These are phyloP conservation scores for Ommatoiulus sabulosus DNA, from an alignment of 2,888 invertebrate species.

Conservation along the genomic window DNA sequence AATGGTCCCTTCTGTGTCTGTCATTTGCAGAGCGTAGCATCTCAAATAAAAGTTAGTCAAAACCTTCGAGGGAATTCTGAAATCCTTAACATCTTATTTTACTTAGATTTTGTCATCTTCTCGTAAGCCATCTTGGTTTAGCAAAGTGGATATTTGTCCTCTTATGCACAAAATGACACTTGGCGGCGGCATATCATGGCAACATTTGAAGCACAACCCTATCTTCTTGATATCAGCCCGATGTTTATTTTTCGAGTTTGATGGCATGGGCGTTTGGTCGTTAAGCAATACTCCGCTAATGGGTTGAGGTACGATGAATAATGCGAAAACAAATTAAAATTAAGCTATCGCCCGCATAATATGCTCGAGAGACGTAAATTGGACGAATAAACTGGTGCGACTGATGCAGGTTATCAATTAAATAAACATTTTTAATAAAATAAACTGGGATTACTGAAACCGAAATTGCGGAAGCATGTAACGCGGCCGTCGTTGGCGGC, in stretches of 20 bases:
- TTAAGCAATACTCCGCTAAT: background rate
- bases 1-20: no score
- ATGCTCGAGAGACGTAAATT: background rate
- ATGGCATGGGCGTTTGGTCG: background rate
- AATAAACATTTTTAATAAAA: slow-evolving; percentile 5
- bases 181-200: background rate
- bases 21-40: no score
- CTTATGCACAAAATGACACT: background rate
- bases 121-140: no score
- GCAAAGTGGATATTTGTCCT: no score
- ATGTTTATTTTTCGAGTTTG: background rate
- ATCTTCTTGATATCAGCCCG: background rate
- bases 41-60: no score
- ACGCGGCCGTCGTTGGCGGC: background rate
- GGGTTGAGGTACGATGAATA: background rate
- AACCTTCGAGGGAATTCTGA: no score
- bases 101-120: no score
- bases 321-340: background rate
- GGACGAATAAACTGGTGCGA: background rate
- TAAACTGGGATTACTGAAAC: background rate
- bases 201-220: background rate
- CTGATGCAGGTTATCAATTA: slow-evolving; percentile 6
- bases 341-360: background rate
- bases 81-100: no score
- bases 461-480: background rate